Base-by-base conservation (phyloP, 2,888 invertebrate genomes). In the Tetramorium bicarinatum region DNA sequence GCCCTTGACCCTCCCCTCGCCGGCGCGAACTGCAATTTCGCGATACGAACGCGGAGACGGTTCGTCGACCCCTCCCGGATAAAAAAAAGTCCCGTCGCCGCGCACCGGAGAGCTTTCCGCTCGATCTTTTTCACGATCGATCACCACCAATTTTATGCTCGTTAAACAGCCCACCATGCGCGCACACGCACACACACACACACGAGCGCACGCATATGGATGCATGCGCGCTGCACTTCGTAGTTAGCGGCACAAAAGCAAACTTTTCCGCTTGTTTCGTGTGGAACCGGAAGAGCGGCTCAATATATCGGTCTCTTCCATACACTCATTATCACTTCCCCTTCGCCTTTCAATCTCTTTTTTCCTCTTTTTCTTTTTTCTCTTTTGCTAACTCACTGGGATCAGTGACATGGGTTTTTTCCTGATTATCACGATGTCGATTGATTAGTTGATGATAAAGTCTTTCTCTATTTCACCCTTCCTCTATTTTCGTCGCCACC, bases 351-450 rank as follows among this genome's bases (percentile, higher is more conserved):
- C 18, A 38, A 18, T 8, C 18, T 8, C 64, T 25, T 25, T 47
- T 34, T 61, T n/a, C 29, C 52, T 59, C 25, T 67, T 49, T 54
- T 41, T 79, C 47, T 61, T 49, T 52, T 64, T 59, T 52, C 56
- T 38, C 41, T 21, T 52, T 85, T 74, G 79, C 81, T 89, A 82
- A 59, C 75, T 76, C 80, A 18, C n/a, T 9, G 44, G 18, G 29
- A 59, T 21, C 44, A 25, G 56, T 77, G 87, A 83, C 83, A 86
- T 61, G 66, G 66, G 84, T 87, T 89, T 86, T 88, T 85, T 41
- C 71, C 67, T 75, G 82, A 90, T 90, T 88, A 88, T 56, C 87
- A 64, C 83, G 86, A 85, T 90, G 84, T 87, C 89, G 84, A 90
- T 90, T 88, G 89, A 90, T 90, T 85, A 87, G 85, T 88, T 86